A percentile compares a stretch with the other conserved stretches of the same genome.
phyloP scores from a whole-genome alignment of 1,140 invertebrate genomes.

The Orchestia grillus region DNA sequence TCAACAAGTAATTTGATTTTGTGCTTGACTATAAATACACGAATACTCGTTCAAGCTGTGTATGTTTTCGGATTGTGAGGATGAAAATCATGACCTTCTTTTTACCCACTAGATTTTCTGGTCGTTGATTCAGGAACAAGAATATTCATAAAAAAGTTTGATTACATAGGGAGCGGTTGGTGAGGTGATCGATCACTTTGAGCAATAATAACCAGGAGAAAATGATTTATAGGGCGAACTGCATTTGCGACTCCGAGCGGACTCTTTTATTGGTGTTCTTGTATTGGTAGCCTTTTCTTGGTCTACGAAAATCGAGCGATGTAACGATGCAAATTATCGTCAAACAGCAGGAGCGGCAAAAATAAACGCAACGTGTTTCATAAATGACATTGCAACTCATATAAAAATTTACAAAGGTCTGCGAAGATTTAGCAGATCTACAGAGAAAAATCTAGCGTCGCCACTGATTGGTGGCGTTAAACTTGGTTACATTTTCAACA shows the following conservation, averaged over 20 bases:
- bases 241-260: not conserved
- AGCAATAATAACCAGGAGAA: conserved; percentile 25
- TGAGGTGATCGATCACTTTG: conserved; percentile 30
- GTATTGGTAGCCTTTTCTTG: not conserved
- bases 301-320: not conserved
- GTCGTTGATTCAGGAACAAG: not conserved
- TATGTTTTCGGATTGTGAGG: not conserved
- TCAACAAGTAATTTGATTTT: not conserved
- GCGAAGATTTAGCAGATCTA: not conserved
- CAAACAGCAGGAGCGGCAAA: not conserved
- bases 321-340: not conserved
- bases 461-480: not conserved
- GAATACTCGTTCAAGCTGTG: not conserved
- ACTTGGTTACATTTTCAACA: not conserved
- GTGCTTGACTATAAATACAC: not conserved
- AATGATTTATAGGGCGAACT: conserved; percentile 15
- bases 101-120: not conserved
- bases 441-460: not conserved
- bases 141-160: conserved; percentile 9
- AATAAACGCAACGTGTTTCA: not conserved
- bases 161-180: conserved; percentile 35
- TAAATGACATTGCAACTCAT: not conserved
- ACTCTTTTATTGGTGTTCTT: not conserved
- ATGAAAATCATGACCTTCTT: not conserved
- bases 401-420: not conserved